Evolutionary conservation across 2,888 invertebrate species (phyloP).

Genomic region (Torymus auratus): DNA sequence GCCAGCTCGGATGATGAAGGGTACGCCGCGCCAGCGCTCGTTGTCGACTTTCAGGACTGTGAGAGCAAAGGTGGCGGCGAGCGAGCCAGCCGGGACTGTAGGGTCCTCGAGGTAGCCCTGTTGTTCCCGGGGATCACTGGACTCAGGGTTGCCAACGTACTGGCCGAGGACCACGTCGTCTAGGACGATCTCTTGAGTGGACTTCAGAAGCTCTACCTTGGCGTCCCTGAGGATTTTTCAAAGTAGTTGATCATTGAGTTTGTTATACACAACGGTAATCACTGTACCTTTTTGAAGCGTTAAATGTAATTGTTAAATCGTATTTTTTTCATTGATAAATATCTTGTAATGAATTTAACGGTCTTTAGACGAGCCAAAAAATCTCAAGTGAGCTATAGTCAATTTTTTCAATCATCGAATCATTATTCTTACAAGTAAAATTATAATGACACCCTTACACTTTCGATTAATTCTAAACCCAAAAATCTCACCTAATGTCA

Average conservation of each 20-base stretch:
- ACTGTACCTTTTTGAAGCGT: too few species aligned
- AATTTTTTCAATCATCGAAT: too few species aligned
- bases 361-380: too few species aligned
- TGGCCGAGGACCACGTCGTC: slow-evolving; percentile 50
- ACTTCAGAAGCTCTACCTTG: slow-evolving; percentile 49
- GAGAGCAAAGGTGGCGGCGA: slow-evolving; percentile 39
- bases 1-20: slow-evolving; percentile 55
- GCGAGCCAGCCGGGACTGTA: slow-evolving; percentile 26
- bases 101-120: slow-evolving; percentile 46
- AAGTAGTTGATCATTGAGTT: background rate
- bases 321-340: too few species aligned
- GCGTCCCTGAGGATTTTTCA: slow-evolving; percentile 25
- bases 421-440: too few species aligned
- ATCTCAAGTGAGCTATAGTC: too few species aligned
- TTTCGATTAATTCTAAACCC: too few species aligned
- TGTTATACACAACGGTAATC: too few species aligned
- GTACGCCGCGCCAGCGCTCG: slow-evolving; percentile 47
- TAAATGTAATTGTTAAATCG: too few species aligned
- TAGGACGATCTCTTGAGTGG: slow-evolving; percentile 3
- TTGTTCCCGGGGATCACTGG: slow-evolving; percentile 31
- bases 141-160: slow-evolving; percentile 46
- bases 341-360: too few species aligned
- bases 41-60: slow-evolving; percentile 50
- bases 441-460: too few species aligned
- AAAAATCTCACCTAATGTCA: too few species aligned